Base-by-base conservation (phyloP, 2,888 invertebrate genomes). In the Agonopterix subpropinquella region DNA sequence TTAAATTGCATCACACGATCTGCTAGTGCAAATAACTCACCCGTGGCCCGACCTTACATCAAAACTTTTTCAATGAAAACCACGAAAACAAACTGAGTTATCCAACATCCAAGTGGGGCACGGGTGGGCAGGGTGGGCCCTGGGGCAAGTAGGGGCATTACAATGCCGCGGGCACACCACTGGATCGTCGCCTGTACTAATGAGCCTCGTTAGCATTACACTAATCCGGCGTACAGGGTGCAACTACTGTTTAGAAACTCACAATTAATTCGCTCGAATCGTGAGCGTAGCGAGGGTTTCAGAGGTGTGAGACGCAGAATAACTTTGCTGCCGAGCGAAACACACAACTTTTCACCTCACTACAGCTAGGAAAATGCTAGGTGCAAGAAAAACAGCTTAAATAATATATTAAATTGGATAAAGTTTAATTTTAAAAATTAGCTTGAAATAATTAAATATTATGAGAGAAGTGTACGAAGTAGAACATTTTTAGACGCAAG, bases 201-300 rank as follows among this genome's bases (percentile, higher is more conserved):
- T 71, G 73, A 72, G 70, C 39, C 61, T 69, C 67, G 64, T 71
- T 70, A 67, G 61, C 63, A 58, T 55, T 58, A 50, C 62, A 59
- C 61, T 71, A 66, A 68, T 69, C 62, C 59, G 41, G 39, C 47
- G 51, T 52, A 53, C 52, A 53, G 49, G 54, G 60, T 43, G 36
- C 43, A 47, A 36, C 52, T 11, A 28, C 42, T 13, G 11, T 42
- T 18, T 15, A 11, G 13, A 44, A 41, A 36, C 36, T 42, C 41
- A 36, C 28, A 28, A 5, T 28, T 28, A 28, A 5, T 28, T 28
- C 28, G 7, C 28, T 28, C 28, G 28, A 28, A 28, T 2, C 18
- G 4, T 18, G 18, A 18, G 13, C 13, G 13, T 2, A 13, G 13
- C 13, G 13, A 13, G 13, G 13, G 13, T 13, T 13, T 13, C 13